A percentile compares a stretch with the other conserved stretches of the same genome.
Conservation (phyloP, 1,140 invertebrate species). For the Teleopsis dalmanni region DNA sequence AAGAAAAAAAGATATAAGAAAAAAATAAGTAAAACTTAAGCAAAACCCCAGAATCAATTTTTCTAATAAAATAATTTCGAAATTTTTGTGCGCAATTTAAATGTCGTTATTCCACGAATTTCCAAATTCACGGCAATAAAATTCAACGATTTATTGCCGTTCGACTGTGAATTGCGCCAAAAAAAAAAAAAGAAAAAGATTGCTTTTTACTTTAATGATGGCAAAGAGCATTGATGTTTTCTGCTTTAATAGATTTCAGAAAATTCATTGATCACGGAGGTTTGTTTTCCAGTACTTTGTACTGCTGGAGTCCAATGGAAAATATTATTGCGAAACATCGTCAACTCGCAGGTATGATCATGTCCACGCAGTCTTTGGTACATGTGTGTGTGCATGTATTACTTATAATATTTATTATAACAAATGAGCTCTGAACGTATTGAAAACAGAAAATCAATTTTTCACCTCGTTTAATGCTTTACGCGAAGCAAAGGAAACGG, state of each 20-base stretch:
- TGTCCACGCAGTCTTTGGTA: too few species aligned
- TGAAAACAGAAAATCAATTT: too few species aligned
- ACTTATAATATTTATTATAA: too few species aligned
- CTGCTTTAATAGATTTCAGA: too few species aligned
- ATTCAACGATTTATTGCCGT: constrained; percentile 41
- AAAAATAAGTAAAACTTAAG: constrained; percentile 1
- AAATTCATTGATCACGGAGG: too few species aligned
- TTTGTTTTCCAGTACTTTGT: too few species aligned
- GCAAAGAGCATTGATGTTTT: not conserved
- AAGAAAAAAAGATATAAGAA: not conserved
- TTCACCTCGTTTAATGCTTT: too few species aligned
- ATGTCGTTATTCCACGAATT: constrained; percentile 13
- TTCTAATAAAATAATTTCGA: not conserved
- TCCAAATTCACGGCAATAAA: constrained; percentile 29
- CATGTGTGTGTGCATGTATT: too few species aligned
- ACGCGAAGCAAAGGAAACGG: constrained; percentile 2
- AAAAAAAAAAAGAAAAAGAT: constrained; percentile 1
- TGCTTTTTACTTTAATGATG: not conserved
- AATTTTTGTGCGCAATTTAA: constrained; percentile 8
- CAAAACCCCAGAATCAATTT: not conserved
- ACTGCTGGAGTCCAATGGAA: too few species aligned
- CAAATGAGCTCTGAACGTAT: too few species aligned
- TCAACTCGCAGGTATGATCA: too few species aligned
- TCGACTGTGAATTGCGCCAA: not conserved
- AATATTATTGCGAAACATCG: too few species aligned